Conservation (phyloP, 2,113 vertebrate genomes). For the Datnioides undecimradiatus region DNA sequence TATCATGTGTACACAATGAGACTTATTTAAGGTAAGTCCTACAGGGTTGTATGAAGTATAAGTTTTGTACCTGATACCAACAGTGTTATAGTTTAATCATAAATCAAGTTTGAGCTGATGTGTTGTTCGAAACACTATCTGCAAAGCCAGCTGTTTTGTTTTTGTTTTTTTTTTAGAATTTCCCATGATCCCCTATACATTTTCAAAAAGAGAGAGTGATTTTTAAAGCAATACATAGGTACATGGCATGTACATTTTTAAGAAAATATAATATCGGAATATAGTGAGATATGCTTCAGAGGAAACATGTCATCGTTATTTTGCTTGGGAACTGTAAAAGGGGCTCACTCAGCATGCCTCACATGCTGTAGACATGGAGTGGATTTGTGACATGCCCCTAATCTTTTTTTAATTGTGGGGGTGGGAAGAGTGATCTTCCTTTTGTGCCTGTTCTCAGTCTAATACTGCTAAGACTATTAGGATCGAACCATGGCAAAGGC, state of each 20-base stretch:
- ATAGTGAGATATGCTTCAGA: background rate
- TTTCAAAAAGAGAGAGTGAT: background rate
- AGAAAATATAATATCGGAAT: background rate
- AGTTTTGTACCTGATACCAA: too few species aligned
- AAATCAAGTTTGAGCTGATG: too few species aligned
- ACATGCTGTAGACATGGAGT: slow-evolving; percentile 68
- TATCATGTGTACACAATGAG: too few species aligned
- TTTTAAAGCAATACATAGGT: background rate
- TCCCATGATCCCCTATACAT: background rate
- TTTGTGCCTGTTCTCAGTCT: slow-evolving; percentile 73
- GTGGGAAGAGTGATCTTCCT: slow-evolving; percentile 69
- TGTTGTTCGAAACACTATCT: too few species aligned
- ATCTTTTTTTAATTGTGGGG: slow-evolving; percentile 80
- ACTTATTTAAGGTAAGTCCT: too few species aligned
- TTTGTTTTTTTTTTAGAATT: background rate
- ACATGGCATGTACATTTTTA: background rate
- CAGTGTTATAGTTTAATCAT: too few species aligned
- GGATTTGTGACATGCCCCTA: slow-evolving; percentile 68
- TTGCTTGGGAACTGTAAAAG: slow-evolving; percentile 34
- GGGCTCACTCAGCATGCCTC: slow-evolving; percentile 45
- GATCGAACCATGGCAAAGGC: slow-evolving; percentile 76
- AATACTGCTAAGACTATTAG: slow-evolving; percentile 79
- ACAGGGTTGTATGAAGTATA: too few species aligned
- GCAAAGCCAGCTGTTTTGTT: too few species aligned
- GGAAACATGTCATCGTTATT: background rate